Conservation (phyloP, 2,888 invertebrate genomes). For the Phanerotoma sp. region DNA sequence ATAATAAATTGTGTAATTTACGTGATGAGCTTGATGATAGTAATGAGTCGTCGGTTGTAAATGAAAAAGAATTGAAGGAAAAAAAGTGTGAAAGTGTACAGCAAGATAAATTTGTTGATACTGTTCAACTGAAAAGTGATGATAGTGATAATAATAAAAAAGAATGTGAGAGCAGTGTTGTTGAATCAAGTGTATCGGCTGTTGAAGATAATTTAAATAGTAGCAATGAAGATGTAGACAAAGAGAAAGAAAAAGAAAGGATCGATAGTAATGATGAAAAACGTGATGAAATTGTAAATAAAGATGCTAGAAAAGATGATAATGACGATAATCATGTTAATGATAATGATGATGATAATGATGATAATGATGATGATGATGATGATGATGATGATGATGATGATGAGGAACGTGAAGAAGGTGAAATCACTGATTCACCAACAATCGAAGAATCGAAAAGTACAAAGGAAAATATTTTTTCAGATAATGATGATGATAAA, state of each 20-base stretch:
- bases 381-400: constrained; percentile 24
- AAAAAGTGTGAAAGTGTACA: neutral
- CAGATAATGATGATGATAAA: constrained; percentile 32
- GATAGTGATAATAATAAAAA: constrained; percentile 17
- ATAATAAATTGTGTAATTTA: constrained; percentile 48
- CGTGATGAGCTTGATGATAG: constrained; percentile 49
- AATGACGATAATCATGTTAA: no score
- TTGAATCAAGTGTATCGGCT: no score
- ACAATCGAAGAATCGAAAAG: constrained; percentile 17
- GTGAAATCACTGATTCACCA: constrained; percentile 14
- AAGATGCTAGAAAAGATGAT: constrained; percentile 20
- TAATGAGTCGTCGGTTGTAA: constrained; percentile 39
- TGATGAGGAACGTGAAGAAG: constrained; percentile 22
- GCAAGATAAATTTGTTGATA: constrained; percentile 2
- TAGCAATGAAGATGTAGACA: constrained; percentile 12
- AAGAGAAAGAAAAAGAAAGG: constrained; percentile 14
- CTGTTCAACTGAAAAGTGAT: constrained; percentile 1
- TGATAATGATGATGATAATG: constrained; percentile 4
- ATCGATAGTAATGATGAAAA: constrained; percentile 11
- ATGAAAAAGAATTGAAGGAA: constrained; percentile 29
- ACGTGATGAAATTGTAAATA: constrained; percentile 4
- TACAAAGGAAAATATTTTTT: constrained; percentile 31
- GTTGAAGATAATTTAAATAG: neutral
- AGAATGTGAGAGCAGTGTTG: constrained; percentile 5
- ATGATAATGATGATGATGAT: constrained; percentile 18